A percentile compares a stretch with the other conserved stretches of the same genome.
Conservation (phyloP, 35 echinoderm and acorn worm species). For the Apostichopus japonicus region DNA sequence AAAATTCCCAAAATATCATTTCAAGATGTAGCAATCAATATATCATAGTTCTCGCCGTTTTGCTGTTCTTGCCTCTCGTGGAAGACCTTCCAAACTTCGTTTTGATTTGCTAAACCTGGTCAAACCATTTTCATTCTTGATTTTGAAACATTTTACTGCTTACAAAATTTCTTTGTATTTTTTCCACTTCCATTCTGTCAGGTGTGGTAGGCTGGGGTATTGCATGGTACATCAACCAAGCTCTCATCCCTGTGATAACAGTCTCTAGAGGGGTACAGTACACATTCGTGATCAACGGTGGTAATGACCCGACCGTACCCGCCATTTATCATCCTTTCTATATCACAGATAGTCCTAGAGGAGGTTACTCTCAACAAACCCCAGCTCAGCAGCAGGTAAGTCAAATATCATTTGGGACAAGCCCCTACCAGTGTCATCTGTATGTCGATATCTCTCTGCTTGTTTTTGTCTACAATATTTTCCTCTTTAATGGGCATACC, state of each 20-base stretch:
- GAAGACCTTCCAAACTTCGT: too few species aligned
- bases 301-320: slow-evolving; percentile 30
- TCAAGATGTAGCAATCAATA: too few species aligned
- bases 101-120: too few species aligned
- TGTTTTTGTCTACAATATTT: too few species aligned
- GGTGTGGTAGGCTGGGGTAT: slow-evolving; percentile 71
- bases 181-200: neutral
- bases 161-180: too few species aligned
- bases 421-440: neutral
- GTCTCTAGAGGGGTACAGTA: slow-evolving; percentile 45
- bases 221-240: slow-evolving; percentile 66
- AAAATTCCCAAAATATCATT: too few species aligned
- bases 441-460: neutral
- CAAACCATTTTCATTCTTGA: too few species aligned
- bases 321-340: slow-evolving; percentile 82
- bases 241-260: slow-evolving; percentile 55
- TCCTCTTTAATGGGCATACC: too few species aligned
- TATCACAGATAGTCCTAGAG: slow-evolving; percentile 62
- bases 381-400: slow-evolving; percentile 30
- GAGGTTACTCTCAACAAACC: slow-evolving; percentile 59
- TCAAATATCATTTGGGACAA: neutral
- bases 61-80: too few species aligned
- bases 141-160: too few species aligned
- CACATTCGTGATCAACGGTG: slow-evolving; percentile 61
- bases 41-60: too few species aligned